Conservation (phyloP, 2,113 vertebrate species). For the Paralichthys olivaceus region DNA sequence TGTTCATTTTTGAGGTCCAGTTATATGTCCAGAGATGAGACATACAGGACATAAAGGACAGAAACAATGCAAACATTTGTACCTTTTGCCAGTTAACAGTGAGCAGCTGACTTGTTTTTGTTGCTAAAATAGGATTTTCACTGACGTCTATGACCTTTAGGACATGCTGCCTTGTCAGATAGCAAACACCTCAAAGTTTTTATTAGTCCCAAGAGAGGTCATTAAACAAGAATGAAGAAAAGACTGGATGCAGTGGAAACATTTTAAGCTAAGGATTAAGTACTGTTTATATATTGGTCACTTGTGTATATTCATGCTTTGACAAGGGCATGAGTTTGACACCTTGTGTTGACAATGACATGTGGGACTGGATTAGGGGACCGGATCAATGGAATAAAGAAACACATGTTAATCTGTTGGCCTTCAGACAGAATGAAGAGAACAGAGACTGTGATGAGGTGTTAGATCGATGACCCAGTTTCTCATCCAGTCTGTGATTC, state of each 20-base stretch:
- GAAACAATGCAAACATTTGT: conserved; percentile 35
- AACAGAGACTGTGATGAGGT: conserved; percentile 16
- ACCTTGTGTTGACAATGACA: conserved; percentile 45
- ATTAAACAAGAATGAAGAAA: conserved; percentile 52
- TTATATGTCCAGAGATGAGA: conserved; percentile 19
- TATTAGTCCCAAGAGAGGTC: conserved; percentile 37
- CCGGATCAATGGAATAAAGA: conserved; percentile 49
- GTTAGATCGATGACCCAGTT: conserved; percentile 17
- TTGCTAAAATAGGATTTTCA: conserved; percentile 72
- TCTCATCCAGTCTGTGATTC: conserved; percentile 1
- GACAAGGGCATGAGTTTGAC: conserved; percentile 33
- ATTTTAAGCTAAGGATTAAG: not conserved
- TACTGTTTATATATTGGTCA: not conserved
- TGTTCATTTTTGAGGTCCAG: too few species aligned
- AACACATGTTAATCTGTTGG: conserved; percentile 40
- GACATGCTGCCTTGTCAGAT: conserved; percentile 36
- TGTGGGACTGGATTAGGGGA: conserved; percentile 51
- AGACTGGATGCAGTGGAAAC: not conserved
- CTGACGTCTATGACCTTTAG: conserved; percentile 68
- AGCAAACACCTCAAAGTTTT: conserved; percentile 41
- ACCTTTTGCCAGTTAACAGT: conserved; percentile 61
- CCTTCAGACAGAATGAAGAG: conserved; percentile 14
- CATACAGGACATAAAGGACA: conserved; percentile 31
- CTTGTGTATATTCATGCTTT: conserved; percentile 2
- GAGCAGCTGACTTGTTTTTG: conserved; percentile 70